Evolutionary conservation across 2,113 vertebrate species (phyloP).

Genomic region (Typhlomys cinereus): DNA sequence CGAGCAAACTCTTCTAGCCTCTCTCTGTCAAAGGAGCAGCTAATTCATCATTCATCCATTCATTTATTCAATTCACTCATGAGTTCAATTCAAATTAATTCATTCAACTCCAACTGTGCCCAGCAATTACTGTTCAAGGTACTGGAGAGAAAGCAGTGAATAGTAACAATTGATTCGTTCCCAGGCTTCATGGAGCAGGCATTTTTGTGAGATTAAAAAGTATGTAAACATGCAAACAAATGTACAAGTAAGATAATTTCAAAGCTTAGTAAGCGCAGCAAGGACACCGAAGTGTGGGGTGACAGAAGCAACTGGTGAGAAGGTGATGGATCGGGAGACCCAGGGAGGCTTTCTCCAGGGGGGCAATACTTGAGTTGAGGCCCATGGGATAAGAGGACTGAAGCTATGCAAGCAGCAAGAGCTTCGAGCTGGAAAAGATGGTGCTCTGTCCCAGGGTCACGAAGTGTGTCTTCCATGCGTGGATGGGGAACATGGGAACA

Average conservation of each 20-base stretch:
- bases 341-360: not conserved
- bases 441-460: not conserved
- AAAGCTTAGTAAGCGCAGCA: not conserved
- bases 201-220: not conserved
- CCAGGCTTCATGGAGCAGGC: not conserved
- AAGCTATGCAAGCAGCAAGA: not conserved
- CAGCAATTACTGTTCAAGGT: conserved; percentile 21
- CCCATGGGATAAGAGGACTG: not conserved
- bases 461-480: not conserved
- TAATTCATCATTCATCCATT: not conserved
- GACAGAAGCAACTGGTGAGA: not conserved
- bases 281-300: not conserved
- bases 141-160: not conserved
- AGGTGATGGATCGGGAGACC: not conserved
- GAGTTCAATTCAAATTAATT: conserved; percentile 22
- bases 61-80: not conserved
- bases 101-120: not conserved
- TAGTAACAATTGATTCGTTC: not conserved
- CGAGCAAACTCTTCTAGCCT: not conserved
- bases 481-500: not conserved
- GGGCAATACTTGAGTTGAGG: not conserved
- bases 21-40: not conserved
- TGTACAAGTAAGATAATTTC: not conserved
- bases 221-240: not conserved
- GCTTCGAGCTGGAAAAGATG: not conserved